A percentile compares a stretch with the other conserved stretches of the same genome.
Conservation (phyloP, 2,113 vertebrate genomes). For the Dasyurus viverrinus region DNA sequence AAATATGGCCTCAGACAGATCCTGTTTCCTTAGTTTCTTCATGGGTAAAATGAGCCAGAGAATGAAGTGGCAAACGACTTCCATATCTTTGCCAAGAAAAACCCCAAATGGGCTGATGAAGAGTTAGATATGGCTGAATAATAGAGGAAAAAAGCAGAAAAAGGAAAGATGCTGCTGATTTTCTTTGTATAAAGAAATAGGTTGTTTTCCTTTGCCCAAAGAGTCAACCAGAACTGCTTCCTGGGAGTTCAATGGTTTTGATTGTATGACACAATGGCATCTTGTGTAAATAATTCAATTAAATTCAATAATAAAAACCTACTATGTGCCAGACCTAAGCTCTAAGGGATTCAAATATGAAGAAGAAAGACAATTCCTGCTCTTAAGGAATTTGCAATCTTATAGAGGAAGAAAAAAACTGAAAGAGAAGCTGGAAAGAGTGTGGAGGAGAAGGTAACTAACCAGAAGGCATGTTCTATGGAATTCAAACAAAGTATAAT, state of each 20-base stretch:
- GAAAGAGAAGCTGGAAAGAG: not conserved
- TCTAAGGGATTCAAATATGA: not conserved
- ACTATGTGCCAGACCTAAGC: not conserved
- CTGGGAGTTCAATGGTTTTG: not conserved
- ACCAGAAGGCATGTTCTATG: not conserved
- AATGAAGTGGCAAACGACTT: too few relatives aligned
- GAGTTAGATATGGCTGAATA: too few relatives aligned
- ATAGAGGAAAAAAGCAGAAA: too few relatives aligned
- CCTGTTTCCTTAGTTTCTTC: too few relatives aligned
- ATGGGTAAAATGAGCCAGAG: too few relatives aligned
- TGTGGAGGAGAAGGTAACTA: not conserved
- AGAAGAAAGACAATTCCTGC: not conserved
- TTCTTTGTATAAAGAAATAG: not conserved
- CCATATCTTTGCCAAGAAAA: too few relatives aligned
- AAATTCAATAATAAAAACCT: not conserved
- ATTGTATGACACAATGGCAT: not conserved
- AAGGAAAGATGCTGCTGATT: too few relatives aligned
- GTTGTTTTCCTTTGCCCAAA: not conserved
- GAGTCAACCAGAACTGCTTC: not conserved
- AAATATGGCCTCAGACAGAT: too few relatives aligned
- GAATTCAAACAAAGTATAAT: not conserved
- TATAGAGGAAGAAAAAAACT: not conserved
- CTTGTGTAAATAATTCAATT: not conserved
- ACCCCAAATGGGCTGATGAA: too few relatives aligned
- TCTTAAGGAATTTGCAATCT: not conserved